These are phyloP conservation scores for Megaptera novaeangliae DNA, from an alignment of 2,113 vertebrate species.

Conservation along the genomic window DNA sequence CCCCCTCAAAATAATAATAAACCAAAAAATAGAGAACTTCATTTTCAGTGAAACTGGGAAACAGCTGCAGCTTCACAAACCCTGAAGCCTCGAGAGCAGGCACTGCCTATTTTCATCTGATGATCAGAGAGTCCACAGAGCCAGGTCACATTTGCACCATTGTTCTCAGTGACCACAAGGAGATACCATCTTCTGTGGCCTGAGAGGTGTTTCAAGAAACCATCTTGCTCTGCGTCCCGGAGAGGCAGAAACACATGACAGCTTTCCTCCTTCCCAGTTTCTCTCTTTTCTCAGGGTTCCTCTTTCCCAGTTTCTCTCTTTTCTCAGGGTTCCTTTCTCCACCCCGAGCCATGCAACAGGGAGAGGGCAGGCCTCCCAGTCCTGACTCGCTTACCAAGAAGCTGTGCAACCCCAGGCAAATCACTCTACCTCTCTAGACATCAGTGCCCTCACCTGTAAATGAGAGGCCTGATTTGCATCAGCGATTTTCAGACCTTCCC, in stretches of 20 bases:
- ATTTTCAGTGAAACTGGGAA: not conserved
- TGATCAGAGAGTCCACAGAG: not conserved
- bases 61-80: too few relatives aligned
- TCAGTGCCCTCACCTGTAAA: not conserved
- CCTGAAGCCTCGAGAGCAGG: not conserved
- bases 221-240: too few relatives aligned
- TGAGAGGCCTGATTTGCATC: not conserved
- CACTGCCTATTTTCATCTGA: not conserved
- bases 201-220: not conserved
- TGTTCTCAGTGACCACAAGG: not conserved
- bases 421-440: not conserved
- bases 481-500: not conserved
- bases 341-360: fast-evolving
- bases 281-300: not conserved
- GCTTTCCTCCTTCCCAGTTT: not conserved
- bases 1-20: not conserved
- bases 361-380: too few relatives aligned
- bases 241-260: not conserved
- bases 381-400: not conserved
- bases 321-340: not conserved
- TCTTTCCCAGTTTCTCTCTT: not conserved
- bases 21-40: not conserved
- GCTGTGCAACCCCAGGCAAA: not conserved
- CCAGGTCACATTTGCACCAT: too few relatives aligned
- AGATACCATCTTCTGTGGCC: not conserved